These are phyloP conservation scores for Onychomys leucogaster DNA, from an alignment of 2,797 vertebrate species.

Conservation along the genomic window DNA sequence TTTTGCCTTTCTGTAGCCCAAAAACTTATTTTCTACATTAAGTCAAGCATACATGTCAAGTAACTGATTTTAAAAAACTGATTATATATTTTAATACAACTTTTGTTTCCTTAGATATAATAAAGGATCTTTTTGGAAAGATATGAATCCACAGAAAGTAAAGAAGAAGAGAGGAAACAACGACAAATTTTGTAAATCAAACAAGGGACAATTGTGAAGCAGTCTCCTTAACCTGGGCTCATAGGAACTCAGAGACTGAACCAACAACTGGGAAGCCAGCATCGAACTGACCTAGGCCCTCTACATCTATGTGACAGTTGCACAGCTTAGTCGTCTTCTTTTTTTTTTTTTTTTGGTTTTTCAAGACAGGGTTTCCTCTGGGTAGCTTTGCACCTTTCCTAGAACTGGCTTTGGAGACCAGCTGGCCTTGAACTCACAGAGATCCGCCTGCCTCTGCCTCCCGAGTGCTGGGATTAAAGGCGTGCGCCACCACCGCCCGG, in stretches of 20 bases:
- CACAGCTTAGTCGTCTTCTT: not conserved
- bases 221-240: not conserved
- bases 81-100: constrained; percentile 4
- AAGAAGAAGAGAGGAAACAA: not conserved
- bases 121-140: constrained; percentile 18
- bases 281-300: not conserved
- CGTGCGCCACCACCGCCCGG: no score
- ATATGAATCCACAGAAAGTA: not conserved
- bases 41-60: constrained; percentile 19
- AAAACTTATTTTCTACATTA: constrained; percentile 3
- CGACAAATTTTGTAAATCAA: constrained; percentile 33
- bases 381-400: no score
- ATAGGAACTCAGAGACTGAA: not conserved
- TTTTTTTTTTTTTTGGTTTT: no score
- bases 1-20: not conserved
- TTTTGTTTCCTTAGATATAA: not conserved
- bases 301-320: not conserved
- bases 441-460: no score
- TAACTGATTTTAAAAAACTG: not conserved
- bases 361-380: no score
- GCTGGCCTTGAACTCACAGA: no score
- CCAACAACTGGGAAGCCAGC: not conserved
- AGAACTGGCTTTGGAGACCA: no score
- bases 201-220: not conserved
- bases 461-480: no score